A percentile compares a stretch with the other conserved stretches of the same genome.
phyloP scores from a whole-genome alignment of 2,888 invertebrate species.

The Scrobipalpa atriplicella region DNA sequence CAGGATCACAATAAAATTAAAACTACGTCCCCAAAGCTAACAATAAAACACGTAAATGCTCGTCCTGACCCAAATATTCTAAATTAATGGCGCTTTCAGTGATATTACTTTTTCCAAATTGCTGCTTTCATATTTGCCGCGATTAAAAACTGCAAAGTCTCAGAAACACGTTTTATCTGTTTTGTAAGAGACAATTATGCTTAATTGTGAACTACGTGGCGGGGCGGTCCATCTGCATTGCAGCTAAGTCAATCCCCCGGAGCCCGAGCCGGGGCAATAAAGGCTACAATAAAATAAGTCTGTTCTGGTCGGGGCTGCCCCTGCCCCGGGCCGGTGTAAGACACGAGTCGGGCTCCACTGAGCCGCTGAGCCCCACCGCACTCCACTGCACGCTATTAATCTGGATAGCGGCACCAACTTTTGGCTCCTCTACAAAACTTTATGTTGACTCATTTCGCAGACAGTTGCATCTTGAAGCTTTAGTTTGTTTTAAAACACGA shows the following conservation, averaged over 20 bases:
- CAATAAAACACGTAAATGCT: conserved; percentile 21
- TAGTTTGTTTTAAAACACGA: conserved; percentile 4
- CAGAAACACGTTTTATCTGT: conserved; percentile 29
- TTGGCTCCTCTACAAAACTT: conserved; percentile 38
- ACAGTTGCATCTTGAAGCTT: conserved; percentile 29
- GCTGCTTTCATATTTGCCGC: not conserved
- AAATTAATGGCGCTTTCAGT: not conserved
- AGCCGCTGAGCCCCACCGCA: conserved; percentile 37
- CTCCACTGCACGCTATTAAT: conserved; percentile 49
- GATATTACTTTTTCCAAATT: not conserved
- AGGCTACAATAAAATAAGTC: conserved; percentile 45
- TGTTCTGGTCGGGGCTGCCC: conserved; percentile 36
- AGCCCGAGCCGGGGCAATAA: conserved; percentile 44
- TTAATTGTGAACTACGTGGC: conserved; percentile 33
- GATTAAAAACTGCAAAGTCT: conserved; percentile 17
- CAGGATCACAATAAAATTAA: conserved; percentile 27
- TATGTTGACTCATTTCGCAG: conserved; percentile 32
- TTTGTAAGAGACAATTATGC: conserved; percentile 28
- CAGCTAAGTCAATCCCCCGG: conserved; percentile 46
- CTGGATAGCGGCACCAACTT: conserved; percentile 44
- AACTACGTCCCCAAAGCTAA: conserved; percentile 8
- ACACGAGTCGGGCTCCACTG: conserved; percentile 47
- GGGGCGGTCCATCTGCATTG: conserved; percentile 47
- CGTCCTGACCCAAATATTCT: conserved; percentile 10
- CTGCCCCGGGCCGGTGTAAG: conserved; percentile 51